Conservation (phyloP, 1,140 invertebrate genomes). For the Apolygus lucorum region DNA sequence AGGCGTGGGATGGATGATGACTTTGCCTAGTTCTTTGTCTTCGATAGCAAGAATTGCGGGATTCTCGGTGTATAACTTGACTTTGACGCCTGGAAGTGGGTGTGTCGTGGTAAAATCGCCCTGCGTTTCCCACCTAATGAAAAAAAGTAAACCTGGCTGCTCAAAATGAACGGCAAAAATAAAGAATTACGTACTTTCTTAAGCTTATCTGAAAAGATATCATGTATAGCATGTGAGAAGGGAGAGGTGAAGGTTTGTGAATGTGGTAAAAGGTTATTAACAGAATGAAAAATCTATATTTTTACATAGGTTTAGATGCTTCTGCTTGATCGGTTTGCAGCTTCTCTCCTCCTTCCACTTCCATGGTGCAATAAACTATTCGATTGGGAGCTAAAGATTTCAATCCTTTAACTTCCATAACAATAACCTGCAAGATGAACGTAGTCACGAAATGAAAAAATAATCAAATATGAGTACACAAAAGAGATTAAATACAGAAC, state of each 20-base stretch:
- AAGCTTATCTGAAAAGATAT: no score
- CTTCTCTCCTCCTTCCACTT: conserved; percentile 96
- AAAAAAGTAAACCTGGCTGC: not conserved
- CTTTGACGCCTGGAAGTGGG: conserved; percentile 92
- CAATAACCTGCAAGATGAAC: conserved; percentile 67
- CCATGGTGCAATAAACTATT: conserved; percentile 99
- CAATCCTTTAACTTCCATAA: conserved; percentile 97
- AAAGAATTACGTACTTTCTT: not conserved
- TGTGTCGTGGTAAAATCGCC: conserved; percentile 98
- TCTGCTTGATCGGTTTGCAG: conserved; percentile 98
- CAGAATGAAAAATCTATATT: conserved; percentile 29
- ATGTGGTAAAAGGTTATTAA: no score
- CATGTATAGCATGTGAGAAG: no score
- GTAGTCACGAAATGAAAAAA: not conserved
- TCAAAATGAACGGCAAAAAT: no score
- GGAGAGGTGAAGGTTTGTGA: no score
- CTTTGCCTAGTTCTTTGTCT: conserved; percentile 96
- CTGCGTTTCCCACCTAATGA: conserved; percentile 87
- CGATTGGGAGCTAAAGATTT: conserved; percentile 93
- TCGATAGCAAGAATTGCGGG: conserved; percentile 94
- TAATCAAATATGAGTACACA: no score
- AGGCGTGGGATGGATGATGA: conserved; percentile 83
- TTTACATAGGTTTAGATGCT: conserved; percentile 93
- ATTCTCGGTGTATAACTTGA: conserved; percentile 95
- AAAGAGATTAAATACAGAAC: no score